Conservation (phyloP, 1,140 invertebrate species). For the Cecropterus lyciades region DNA sequence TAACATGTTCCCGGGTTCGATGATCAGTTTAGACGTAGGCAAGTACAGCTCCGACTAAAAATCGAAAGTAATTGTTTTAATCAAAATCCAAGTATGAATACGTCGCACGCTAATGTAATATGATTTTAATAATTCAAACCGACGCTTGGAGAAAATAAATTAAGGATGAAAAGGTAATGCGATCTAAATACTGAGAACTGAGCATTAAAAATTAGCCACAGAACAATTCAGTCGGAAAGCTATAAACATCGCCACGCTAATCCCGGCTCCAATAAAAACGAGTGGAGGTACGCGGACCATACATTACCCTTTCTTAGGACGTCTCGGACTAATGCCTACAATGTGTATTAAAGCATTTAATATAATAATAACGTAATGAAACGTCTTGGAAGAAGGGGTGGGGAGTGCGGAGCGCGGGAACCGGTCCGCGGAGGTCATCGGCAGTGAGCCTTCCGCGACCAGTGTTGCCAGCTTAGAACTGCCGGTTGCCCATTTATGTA, state of each 20-base stretch:
- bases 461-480: slow-evolving; percentile 62
- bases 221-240: slow-evolving; percentile 40
- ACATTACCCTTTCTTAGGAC: slow-evolving; percentile 68
- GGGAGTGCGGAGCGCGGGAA: slow-evolving; percentile 53
- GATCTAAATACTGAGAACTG: slow-evolving; percentile 38
- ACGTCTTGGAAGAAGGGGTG: slow-evolving; percentile 59
- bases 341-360: slow-evolving; percentile 83
- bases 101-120: slow-evolving; percentile 25
- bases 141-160: slow-evolving; percentile 33
- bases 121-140: slow-evolving; percentile 37
- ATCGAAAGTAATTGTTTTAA: neutral
- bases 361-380: slow-evolving; percentile 84
- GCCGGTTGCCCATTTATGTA: slow-evolving; percentile 65
- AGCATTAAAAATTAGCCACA: slow-evolving; percentile 36
- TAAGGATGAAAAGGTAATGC: slow-evolving; percentile 37
- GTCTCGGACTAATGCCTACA: slow-evolving; percentile 78
- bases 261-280: slow-evolving; percentile 59
- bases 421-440: slow-evolving; percentile 81
- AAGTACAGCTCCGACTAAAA: neutral
- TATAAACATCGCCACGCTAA: slow-evolving; percentile 55
- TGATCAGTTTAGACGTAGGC: too few relatives aligned
- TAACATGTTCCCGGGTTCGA: too few relatives aligned
- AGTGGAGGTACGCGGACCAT: slow-evolving; percentile 52
- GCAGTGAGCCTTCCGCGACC: slow-evolving; percentile 77
- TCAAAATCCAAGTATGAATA: slow-evolving; percentile 16